A percentile compares a stretch with the other conserved stretches of the same genome.
Conservation (phyloP, 2,888 invertebrate species). For the Papilio gigon region DNA sequence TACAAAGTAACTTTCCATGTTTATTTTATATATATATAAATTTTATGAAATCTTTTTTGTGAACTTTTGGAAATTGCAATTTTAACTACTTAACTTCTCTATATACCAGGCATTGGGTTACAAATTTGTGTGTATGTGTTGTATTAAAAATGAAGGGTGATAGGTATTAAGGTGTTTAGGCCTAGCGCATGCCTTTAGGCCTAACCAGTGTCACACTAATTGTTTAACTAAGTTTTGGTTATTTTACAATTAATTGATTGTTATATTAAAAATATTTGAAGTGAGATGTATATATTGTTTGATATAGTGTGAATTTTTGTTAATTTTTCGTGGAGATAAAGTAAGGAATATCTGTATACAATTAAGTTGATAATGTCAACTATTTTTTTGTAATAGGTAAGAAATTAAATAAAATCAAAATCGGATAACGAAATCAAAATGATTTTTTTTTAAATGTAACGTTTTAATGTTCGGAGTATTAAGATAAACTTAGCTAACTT, state of each 20-base stretch:
- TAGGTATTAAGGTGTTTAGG: slow-evolving; percentile 32
- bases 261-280: not conserved
- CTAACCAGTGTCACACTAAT: slow-evolving; percentile 27
- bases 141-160: not conserved
- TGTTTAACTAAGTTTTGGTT: not conserved
- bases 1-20: too few species aligned
- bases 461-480: too few species aligned
- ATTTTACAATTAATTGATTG: not conserved
- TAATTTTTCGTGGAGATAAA: not conserved
- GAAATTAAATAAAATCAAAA: not conserved
- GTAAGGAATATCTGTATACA: not conserved
- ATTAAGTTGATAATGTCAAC: not conserved
- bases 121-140: not conserved
- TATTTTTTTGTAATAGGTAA: not conserved
- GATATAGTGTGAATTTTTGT: not conserved
- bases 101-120: too few species aligned
- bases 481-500: not conserved
- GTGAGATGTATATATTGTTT: not conserved
- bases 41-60: too few species aligned
- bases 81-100: too few species aligned
- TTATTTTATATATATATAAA: too few species aligned
- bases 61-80: too few species aligned
- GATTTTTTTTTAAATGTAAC: too few species aligned
- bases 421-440: too few species aligned
- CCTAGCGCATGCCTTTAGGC: slow-evolving; percentile 41